A percentile compares a stretch with the other conserved stretches of the same genome.
These are phyloP conservation scores for Python bivittatus DNA, from an alignment of 2,113 vertebrate species.

Conservation along the genomic window DNA sequence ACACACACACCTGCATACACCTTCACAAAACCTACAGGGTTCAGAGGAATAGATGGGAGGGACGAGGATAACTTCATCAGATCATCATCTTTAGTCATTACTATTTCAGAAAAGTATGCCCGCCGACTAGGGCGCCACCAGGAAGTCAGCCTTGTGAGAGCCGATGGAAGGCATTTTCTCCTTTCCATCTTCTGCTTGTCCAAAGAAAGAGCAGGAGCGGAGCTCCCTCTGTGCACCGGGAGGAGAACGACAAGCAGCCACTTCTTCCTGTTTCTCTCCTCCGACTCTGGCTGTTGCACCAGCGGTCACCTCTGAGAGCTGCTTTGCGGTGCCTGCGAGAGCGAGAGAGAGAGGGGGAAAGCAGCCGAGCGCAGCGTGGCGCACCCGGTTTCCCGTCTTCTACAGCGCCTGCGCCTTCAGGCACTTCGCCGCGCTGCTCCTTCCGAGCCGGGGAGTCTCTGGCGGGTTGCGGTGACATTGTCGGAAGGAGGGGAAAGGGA, in stretches of 20 bases:
- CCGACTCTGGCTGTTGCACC: background rate
- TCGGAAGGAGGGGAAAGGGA: background rate
- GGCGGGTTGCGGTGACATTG: constrained; percentile 58
- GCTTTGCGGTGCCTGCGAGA: background rate
- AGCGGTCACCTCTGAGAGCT: constrained; percentile 49
- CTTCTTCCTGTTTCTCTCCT: constrained; percentile 49
- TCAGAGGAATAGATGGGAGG: background rate
- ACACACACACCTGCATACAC: background rate
- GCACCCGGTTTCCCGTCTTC: background rate
- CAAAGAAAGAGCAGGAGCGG: background rate
- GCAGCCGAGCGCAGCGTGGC: background rate
- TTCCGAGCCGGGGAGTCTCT: background rate
- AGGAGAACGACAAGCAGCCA: constrained; percentile 56
- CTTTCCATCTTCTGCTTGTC: background rate
- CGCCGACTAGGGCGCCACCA: background rate
- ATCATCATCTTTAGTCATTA: background rate
- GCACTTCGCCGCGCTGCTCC: background rate
- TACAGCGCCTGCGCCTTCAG: constrained; percentile 14
- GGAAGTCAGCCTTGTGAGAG: background rate
- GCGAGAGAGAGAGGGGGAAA: background rate
- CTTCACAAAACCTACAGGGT: background rate
- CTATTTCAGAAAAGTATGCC: background rate
- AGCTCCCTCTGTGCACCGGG: constrained; percentile 56
- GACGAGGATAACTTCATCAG: background rate
- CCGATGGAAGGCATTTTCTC: background rate